Conservation (phyloP, 1,140 invertebrate genomes). For the Latrodectus geometricus region DNA sequence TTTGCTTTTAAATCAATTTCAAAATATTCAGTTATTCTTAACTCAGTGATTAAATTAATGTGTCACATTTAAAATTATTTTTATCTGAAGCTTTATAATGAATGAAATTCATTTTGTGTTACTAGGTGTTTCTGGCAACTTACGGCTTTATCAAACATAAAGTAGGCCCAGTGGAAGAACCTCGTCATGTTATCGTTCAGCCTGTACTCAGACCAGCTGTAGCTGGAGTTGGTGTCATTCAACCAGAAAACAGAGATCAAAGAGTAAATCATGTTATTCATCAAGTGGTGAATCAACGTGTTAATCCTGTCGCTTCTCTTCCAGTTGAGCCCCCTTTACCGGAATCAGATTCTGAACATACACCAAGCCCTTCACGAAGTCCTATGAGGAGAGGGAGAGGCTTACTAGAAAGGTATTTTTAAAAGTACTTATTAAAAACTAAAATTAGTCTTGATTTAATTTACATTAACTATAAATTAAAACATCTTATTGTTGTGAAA, state of each 20-base stretch:
- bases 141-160: slow-evolving; percentile 34
- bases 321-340: slow-evolving; percentile 23
- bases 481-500: too few relatives aligned
- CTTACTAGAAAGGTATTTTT: slow-evolving; percentile 69
- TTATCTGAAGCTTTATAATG: too few relatives aligned
- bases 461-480: too few relatives aligned
- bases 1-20: too few relatives aligned
- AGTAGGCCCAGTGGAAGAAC: slow-evolving; percentile 40
- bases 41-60: too few relatives aligned
- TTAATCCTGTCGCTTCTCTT: not conserved
- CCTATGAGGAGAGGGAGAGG: slow-evolving; percentile 76
- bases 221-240: slow-evolving; percentile 66
- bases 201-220: slow-evolving; percentile 69
- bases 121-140: not conserved
- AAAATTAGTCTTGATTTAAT: slow-evolving; percentile 22
- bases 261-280: slow-evolving; percentile 6
- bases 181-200: slow-evolving; percentile 62
- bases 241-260: slow-evolving; percentile 65
- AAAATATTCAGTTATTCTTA: too few relatives aligned
- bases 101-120: not conserved
- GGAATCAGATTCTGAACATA: slow-evolving; percentile 64
- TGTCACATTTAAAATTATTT: too few relatives aligned
- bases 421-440: not conserved
- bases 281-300: not conserved
- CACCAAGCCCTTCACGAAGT: slow-evolving; percentile 66